Evolutionary conservation across 2,797 vertebrate genomes (phyloP), one percentile per base, ranked within the genome.

Genomic region (Alectoris magna): DNA sequence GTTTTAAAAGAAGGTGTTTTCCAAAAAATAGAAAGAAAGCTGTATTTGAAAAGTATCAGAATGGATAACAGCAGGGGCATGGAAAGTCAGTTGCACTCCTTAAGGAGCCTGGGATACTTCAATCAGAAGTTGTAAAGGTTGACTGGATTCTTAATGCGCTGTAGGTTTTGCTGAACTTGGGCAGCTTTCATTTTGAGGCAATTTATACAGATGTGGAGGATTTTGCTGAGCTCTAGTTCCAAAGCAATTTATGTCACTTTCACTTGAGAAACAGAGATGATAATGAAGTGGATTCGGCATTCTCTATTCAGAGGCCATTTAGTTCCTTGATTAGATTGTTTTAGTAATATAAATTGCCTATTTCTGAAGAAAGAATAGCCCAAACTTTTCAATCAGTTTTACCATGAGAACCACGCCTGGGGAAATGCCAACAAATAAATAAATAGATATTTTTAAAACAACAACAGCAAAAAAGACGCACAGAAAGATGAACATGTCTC

Each of bases 261-360:
- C 39, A 87, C 49, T 92, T 71, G 62, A 60, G 78, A 95, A 96
- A 93, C 31, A 89, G 39, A 88, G 38, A 82, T 58, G 27, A 87
- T 70, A 96, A 92, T 87, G 84, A 96, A 94, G 46, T 74, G 9
- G 94, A 94, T 95, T 90, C 84, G 79, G 31, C 67, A 27, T 83
- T 95, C 56, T 93, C 59, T 96, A 74, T 91, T 95, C 83, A 95
- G 85, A 95, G 36, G 56, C 15, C 31, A 66, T 84, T 80, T 81
- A 78, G n/a, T 80, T 44, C 72, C 64, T 91, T 75, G 48, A 90
- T 94, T 93, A 81, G 72, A 87, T 91, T 92, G 56, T 90, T 96
- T 95, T 91, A 71, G 79, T 85, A 88, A 88, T 87, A 96, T 58
- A 96, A 96, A 95, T 91, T 95, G 46, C 36, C 66, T 95, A 18